Base-by-base conservation (phyloP, 2,113 vertebrate genomes). In the Chloropsis hardwickii region DNA sequence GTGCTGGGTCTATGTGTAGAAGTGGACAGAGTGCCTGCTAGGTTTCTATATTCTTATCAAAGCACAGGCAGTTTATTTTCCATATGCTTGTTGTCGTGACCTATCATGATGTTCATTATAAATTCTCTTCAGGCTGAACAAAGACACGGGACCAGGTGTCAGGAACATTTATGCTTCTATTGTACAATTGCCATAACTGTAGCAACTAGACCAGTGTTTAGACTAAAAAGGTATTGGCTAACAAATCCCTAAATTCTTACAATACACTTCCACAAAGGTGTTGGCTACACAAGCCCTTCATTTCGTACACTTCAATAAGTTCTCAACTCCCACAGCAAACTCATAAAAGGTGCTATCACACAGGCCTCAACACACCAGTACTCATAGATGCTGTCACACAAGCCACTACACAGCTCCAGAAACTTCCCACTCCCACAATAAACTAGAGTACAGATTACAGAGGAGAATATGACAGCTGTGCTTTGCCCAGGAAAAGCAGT, bases 21-120 rank as follows among this genome's bases (percentile, higher is more conserved):
- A 0, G 0, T 7, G 35, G 48, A 35, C 53, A 12, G 15, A 57
- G 35, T 47, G 21, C 19, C 21, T 54, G 54, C 25, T 40, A 2
- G 45, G 14, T 56, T 77, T 66, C 82, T 58, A 9, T 13, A 31
- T 4, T n/a, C 48, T 28, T 24, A 71, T 33, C 24, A 44, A 67
- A 48, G 53, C 72, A 69, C 24, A 86, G 54, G 37, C 54, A 77
- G 28, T 12, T 1, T 35, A 37, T 86, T 78, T 50, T 42, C 69
- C 85, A 37, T 54, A 48, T 23, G 13, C 33, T 31, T 39, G 2
- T 27, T 44, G 22, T 44, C 5, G 12, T 27, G 27, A 72, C 27
- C 67, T 39, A 28, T 57, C 22, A 12, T 27, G 21, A 57, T 35
- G 40, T 22, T 80, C 14, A 4, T 56, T 27, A 71, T 10, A 50